phyloP scores from a whole-genome alignment of 2,888 invertebrate species.

The Parasteatoda lunata region DNA sequence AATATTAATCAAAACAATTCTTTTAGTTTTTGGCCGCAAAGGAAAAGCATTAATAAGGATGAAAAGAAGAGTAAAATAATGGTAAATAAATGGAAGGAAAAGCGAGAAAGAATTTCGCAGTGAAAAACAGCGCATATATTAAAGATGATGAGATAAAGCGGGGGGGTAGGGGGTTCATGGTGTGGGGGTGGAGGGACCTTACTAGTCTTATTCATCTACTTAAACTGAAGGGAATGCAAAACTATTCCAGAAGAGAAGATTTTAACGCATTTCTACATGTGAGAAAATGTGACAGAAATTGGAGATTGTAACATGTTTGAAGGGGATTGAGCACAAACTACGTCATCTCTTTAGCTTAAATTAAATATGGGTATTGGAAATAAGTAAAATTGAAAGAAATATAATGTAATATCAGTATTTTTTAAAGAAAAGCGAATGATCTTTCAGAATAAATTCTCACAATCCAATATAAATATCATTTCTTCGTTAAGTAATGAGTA shows the following conservation, averaged over 20 bases:
- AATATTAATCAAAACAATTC: constrained; percentile 58
- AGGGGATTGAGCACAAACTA: constrained; percentile 22
- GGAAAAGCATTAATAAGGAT: constrained; percentile 41
- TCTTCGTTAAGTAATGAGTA: no score
- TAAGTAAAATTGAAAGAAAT: no score
- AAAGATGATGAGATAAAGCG: constrained; percentile 28
- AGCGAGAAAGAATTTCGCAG: constrained; percentile 12
- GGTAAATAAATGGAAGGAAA: constrained; percentile 42
- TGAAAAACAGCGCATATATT: constrained; percentile 37
- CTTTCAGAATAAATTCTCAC: no score
- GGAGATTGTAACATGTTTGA: constrained; percentile 5
- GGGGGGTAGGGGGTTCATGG: not conserved
- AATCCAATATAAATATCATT: no score
- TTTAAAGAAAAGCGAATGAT: no score
- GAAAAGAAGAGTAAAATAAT: constrained; percentile 20
- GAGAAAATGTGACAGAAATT: constrained; percentile 28
- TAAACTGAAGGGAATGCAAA: constrained; percentile 41
- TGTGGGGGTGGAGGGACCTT: not conserved
- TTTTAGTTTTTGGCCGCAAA: not conserved
- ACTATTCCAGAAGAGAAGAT: constrained; percentile 19
- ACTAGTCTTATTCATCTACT: constrained; percentile 23
- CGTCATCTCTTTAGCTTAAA: not conserved
- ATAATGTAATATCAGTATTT: no score
- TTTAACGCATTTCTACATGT: constrained; percentile 31
- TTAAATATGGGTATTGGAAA: no score